These are phyloP conservation scores for Alligator sinensis DNA, from an alignment of 2,113 vertebrate species.

Conservation along the genomic window DNA sequence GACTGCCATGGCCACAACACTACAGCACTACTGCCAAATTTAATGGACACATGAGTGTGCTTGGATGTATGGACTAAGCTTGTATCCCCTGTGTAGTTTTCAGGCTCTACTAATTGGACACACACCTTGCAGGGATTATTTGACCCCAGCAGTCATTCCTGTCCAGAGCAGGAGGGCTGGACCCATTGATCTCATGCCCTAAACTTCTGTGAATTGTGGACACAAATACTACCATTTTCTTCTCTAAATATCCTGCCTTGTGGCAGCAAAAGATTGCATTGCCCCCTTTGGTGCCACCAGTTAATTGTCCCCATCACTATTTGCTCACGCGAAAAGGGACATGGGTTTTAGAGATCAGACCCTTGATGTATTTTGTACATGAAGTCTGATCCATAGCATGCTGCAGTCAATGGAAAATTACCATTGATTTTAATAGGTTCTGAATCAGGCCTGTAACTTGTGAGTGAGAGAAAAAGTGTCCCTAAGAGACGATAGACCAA, in stretches of 20 bases:
- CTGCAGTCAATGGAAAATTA: background rate
- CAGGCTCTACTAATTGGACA: too few species aligned
- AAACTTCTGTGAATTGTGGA: too few species aligned
- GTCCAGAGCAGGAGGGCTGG: too few species aligned
- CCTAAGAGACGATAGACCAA: background rate
- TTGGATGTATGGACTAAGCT: too few species aligned
- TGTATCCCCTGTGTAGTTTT: too few species aligned
- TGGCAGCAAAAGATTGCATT: background rate
- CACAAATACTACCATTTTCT: background rate
- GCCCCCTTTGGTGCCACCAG: background rate
- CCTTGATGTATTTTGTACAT: background rate
- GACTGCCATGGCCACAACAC: too few species aligned
- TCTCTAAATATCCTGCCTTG: background rate
- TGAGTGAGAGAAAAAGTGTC: background rate
- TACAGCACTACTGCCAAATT: too few species aligned
- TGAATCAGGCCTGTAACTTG: background rate
- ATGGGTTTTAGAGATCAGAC: background rate
- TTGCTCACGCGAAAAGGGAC: background rate
- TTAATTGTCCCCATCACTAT: background rate
- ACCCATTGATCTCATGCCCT: too few species aligned
- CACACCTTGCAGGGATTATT: too few species aligned
- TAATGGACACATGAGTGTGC: too few species aligned
- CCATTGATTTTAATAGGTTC: background rate
- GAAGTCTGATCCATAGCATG: background rate
- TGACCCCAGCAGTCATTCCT: too few species aligned